These are phyloP conservation scores for Heliornis fulica DNA, from an alignment of 2,113 vertebrate genomes.

Conservation along the genomic window DNA sequence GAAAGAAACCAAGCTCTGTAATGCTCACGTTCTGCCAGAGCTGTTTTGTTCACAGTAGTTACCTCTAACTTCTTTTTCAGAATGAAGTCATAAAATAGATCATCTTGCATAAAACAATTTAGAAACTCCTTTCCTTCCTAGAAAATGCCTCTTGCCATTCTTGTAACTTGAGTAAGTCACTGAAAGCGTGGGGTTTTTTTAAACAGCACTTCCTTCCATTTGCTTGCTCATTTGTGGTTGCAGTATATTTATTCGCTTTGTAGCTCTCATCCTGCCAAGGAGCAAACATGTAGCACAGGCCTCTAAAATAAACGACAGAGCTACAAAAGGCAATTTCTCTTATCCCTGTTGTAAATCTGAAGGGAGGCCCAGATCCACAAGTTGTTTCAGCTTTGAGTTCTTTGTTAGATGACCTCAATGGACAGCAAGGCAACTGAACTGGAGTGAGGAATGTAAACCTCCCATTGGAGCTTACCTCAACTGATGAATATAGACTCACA, in stretches of 20 bases:
- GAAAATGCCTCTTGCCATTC: conserved; percentile 51
- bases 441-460: neutral
- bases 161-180: conserved; percentile 52
- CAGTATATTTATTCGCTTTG: conserved; percentile 24
- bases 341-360: neutral
- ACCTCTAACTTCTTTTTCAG: conserved; percentile 5
- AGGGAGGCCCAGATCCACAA: neutral
- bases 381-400: neutral
- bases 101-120: conserved; percentile 39
- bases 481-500: neutral
- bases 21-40: neutral
- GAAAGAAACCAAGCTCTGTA: neutral
- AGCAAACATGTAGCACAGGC: conserved; percentile 24
- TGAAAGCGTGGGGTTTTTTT: conserved; percentile 36
- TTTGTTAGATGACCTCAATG: neutral
- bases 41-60: neutral
- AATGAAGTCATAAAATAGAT: conserved; percentile 35
- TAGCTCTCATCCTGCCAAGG: conserved; percentile 45
- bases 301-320: neutral
- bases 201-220: conserved; percentile 57
- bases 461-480: neutral
- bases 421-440: neutral
- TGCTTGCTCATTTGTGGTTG: conserved; percentile 47
- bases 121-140: conserved; percentile 53
- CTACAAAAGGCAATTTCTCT: conserved; percentile 2